Percentiles rank a stretch among this genome's conserved stretches.
phyloP scores from a whole-genome alignment of 2,797 vertebrate genomes.

The Phataginus tetradactyla region DNA sequence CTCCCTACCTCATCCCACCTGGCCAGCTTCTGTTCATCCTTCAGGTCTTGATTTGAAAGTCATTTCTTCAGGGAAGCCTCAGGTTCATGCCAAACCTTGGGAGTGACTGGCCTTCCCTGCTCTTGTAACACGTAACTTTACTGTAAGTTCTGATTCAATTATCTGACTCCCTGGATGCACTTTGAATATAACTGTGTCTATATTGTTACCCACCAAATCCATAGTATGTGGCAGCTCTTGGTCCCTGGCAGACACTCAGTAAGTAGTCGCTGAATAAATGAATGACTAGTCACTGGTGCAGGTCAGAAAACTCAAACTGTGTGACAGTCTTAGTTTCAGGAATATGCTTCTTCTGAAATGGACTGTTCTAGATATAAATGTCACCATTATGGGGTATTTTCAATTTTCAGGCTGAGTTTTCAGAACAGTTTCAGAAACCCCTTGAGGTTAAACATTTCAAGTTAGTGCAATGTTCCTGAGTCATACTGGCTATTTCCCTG shows the following conservation, averaged over 20 bases:
- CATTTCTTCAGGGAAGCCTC: background rate
- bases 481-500: background rate
- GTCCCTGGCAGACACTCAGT: background rate
- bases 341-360: background rate
- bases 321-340: background rate
- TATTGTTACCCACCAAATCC: background rate
- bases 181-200: background rate
- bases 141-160: background rate
- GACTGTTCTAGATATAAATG: background rate
- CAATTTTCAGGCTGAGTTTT: slow-evolving; percentile 9
- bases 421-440: background rate
- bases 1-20: background rate
- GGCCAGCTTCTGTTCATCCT: background rate
- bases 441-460: background rate
- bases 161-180: background rate
- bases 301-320: background rate
- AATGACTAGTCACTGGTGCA: background rate
- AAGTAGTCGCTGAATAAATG: background rate
- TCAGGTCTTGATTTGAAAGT: background rate
- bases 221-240: background rate
- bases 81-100: background rate
- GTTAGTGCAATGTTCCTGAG: background rate
- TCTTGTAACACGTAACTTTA: background rate
- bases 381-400: background rate
- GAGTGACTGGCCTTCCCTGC: background rate